Base-by-base conservation (phyloP, 37 sponge, comb jelly and placozoan genomes). In the Halichondria panicea region DNA sequence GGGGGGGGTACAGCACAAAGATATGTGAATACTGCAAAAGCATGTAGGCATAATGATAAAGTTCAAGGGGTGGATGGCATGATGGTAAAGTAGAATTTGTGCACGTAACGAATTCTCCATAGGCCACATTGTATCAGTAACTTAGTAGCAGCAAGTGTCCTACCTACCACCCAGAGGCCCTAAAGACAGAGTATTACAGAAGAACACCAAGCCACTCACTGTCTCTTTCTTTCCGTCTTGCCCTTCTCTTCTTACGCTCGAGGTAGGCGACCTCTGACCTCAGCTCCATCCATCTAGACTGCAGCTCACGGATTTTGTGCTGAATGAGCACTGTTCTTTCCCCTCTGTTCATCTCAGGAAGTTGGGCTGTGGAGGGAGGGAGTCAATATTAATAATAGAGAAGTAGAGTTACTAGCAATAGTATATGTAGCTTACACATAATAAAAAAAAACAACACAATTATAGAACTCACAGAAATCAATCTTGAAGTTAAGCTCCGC, bases 181-280 rank as follows among this genome's bases (percentile, higher is more conserved):
- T 18, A 48, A 48, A 11, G 52, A 18, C 15, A 48, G 11, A 48
- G 13, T 48, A 48, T 48, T 59, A 59, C n/a, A 59, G n/a, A 24
- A 59, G 4, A 34, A 15, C 15, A 36, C 21, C 35, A 27, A 6
- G 7, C 12, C 4, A 50, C 70, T 25, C 30, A 74, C 87, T 81
- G 74, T 90, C 86, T 61, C 74, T 83, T 63, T 84, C 90, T 40
- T 76, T 90, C 46, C 73, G 43, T 33, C 77, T 75, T 0, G 91
- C 86, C 55, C 78, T 80, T 39, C 86, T 59, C 59, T 71, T 90
- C 68, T 81, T 79, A 28, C 86, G 43, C 32, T 90, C 91, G 39
- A 90, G 69, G 63, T 90, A 68, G 0, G 72, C 66, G 36, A 90
- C 91, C 42, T 81, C 86, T 21, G 73, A 22, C 75, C 81, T 84